Evolutionary conservation across 2,888 invertebrate species (phyloP).

Genomic region (Cheilosia grossa): DNA sequence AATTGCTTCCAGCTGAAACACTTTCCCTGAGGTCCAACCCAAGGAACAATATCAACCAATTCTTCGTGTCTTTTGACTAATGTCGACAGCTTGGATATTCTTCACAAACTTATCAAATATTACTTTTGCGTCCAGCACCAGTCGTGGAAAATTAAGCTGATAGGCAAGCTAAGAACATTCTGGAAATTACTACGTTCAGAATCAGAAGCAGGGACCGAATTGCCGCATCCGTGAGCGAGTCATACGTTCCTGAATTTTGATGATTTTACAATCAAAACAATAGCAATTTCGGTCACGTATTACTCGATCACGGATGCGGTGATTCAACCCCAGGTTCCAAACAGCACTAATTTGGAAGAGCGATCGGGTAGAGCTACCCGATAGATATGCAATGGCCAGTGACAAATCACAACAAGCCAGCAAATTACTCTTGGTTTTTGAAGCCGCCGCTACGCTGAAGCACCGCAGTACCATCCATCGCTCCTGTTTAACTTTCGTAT

Average conservation of each 20-base stretch:
- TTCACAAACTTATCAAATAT: slow-evolving; percentile 12
- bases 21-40: slow-evolving; percentile 48
- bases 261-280: too few species aligned
- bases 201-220: too few species aligned
- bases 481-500: slow-evolving; percentile 65
- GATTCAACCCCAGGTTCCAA: too few species aligned
- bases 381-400: slow-evolving; percentile 25
- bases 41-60: background rate
- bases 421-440: slow-evolving; percentile 62
- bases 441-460: slow-evolving; percentile 67
- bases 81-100: slow-evolving; percentile 15
- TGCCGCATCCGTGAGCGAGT: too few species aligned
- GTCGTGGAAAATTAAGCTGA: slow-evolving; percentile 48
- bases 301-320: too few species aligned
- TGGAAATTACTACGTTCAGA: background rate
- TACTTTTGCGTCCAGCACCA: slow-evolving; percentile 26
- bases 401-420: slow-evolving; percentile 51
- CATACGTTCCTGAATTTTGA: too few species aligned
- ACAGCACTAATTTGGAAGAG: slow-evolving; percentile 9
- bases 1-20: slow-evolving; percentile 37
- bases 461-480: slow-evolving; percentile 59
- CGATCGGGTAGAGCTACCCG: slow-evolving; percentile 10
- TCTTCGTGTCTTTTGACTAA: slow-evolving; percentile 25
- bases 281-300: too few species aligned
- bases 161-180: slow-evolving; percentile 7